Percentiles rank a stretch among this genome's conserved stretches.
These are phyloP conservation scores for Distichodus sexfasciatus DNA, from an alignment of 2,797 vertebrate species.

Conservation along the genomic window DNA sequence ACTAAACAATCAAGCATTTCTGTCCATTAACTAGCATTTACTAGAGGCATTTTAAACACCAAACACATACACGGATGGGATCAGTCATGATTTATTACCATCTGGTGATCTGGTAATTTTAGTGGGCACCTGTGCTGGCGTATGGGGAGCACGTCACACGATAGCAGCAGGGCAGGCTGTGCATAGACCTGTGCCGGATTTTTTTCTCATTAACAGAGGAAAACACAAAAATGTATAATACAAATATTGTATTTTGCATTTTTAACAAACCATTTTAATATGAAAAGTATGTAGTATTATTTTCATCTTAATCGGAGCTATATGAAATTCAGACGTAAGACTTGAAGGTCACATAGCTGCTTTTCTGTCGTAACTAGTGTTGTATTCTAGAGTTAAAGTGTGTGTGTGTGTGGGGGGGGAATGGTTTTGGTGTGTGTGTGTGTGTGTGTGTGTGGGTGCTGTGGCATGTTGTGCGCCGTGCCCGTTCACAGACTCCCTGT, in stretches of 20 bases:
- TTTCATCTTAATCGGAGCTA: not conserved
- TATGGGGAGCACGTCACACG: conserved; percentile 61
- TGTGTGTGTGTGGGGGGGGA: conserved; percentile 50
- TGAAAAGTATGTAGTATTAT: too few species aligned
- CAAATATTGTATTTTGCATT: not conserved
- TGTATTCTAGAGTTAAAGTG: conserved; percentile 50
- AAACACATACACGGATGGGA: conserved; percentile 21
- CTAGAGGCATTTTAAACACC: not conserved
- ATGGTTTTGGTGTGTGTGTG: conserved; percentile 47
- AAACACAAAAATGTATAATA: not conserved
- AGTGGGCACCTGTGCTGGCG: conserved; percentile 65
- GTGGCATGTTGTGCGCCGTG: conserved; percentile 55
- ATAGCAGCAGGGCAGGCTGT: conserved; percentile 72
- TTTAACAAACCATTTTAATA: too few species aligned
- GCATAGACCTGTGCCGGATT: conserved; percentile 68
- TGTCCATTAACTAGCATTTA: too few species aligned
- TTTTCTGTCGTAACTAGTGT: conserved; percentile 47
- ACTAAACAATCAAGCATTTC: too few species aligned
- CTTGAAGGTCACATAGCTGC: conserved; percentile 61
- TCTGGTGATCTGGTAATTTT: conserved; percentile 76
- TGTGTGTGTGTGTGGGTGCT: conserved; percentile 53
- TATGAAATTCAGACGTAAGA: conserved; percentile 23
- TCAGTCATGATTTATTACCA: conserved; percentile 73
- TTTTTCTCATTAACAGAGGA: conserved; percentile 56
- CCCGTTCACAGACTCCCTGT: conserved; percentile 35